Evolutionary conservation across 2,888 invertebrate species (phyloP), one percentile per base, ranked within the genome.

Genomic region (Dysmachus trigonus): DNA sequence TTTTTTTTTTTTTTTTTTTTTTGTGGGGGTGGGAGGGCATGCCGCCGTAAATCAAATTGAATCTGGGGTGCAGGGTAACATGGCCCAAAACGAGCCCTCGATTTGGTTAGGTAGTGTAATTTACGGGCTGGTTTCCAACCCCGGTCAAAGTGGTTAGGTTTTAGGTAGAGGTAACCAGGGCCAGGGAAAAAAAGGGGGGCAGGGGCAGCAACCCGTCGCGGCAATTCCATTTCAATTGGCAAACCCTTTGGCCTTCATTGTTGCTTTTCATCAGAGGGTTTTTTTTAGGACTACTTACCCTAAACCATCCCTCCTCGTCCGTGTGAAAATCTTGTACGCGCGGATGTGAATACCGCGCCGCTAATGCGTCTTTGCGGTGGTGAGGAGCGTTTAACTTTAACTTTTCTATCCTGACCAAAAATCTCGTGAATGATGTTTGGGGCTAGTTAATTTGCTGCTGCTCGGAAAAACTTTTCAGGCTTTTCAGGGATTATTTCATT

Each of bases 21-120:
- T 30, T n/a, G 3, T 27, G 30, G 22, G 73, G 15, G 73, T 5
- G 15, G n/a, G n/a, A n/a, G n/a, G n/a, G n/a, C n/a, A n/a, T n/a
- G n/a, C n/a, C 7, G 13, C 73, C 13, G 7, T 31, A 77, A 77
- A 27, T 77, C 77, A 77, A 77, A 77, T 77, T 77, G 77, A 77
- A 77, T 77, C 30, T 30, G 27, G 77, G 77, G 77, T 77, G 30
- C 47, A 47, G 30, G 27, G 62, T n/a, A 22, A 62, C 62, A 62
- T 62, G 62, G 62, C 62, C 27, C 62, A 27, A 62, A 62, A 62
- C 18, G 62, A 27, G 62, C 62, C 62, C 2, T 22, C 62, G 62
- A 62, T 18, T 62, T 22, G 13, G 27, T 22, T 2, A 62, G 62
- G 62, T 10, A 62, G n/a, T 62, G 62, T 62, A 62, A 62, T 62